Percentiles rank a stretch among this genome's conserved stretches.
These are phyloP conservation scores for Sebastes schlegelii DNA, from an alignment of 2,113 vertebrate species.

Conservation along the genomic window DNA sequence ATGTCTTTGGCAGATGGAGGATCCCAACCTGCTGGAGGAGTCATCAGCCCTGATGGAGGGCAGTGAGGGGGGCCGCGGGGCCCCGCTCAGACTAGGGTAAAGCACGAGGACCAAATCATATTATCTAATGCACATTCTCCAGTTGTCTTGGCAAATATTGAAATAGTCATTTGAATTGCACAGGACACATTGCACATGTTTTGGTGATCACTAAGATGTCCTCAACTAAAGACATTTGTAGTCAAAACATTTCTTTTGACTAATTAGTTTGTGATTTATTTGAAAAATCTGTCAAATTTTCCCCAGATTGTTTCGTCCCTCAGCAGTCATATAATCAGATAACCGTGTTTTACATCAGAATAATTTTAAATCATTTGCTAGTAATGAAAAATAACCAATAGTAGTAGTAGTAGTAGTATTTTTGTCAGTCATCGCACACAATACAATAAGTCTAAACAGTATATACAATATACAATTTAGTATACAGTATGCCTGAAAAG, in stretches of 20 bases:
- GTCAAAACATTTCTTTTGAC: neutral
- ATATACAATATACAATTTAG: too few relatives aligned
- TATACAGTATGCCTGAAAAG: too few relatives aligned
- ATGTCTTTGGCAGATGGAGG: conserved; percentile 95
- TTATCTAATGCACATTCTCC: neutral
- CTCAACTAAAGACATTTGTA: neutral
- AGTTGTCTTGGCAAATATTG: neutral
- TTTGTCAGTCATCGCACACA: too few relatives aligned
- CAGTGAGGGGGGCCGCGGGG: conserved; percentile 92
- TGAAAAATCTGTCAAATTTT: neutral
- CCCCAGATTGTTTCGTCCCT: too few relatives aligned
- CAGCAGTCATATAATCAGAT: too few relatives aligned
- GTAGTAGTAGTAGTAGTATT: too few relatives aligned
- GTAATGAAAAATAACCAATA: too few relatives aligned
- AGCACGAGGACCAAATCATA: neutral
- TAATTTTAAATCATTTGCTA: too few relatives aligned
- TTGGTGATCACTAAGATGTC: neutral
- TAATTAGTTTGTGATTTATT: neutral
- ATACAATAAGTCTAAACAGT: too few relatives aligned
- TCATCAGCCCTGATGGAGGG: conserved; percentile 97
- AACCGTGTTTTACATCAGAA: too few relatives aligned
- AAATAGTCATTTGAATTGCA: neutral
- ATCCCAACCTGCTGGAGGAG: conserved; percentile 98
- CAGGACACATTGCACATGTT: neutral
- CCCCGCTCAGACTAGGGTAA: conserved; percentile 95